Evolutionary conservation across 2,888 invertebrate species (phyloP).

Genomic region (Zelleria hepariella): DNA sequence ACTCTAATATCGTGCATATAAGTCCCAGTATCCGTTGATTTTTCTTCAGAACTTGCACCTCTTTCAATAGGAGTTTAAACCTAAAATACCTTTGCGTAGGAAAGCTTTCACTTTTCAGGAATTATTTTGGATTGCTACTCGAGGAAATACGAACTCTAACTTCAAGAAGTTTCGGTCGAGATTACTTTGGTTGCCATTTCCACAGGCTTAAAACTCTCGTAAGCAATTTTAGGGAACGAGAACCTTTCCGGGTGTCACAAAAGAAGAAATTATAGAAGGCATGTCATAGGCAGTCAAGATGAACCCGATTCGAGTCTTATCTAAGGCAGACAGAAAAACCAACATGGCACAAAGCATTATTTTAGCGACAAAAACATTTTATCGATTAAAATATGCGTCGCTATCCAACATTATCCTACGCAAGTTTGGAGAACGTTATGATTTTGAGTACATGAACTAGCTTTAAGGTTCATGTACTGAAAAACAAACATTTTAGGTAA

Average conservation of each 20-base stretch:
- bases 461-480: too few relatives aligned
- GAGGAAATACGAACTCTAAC: slow-evolving; percentile 33
- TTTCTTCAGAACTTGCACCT: slow-evolving; percentile 64
- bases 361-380: too few relatives aligned
- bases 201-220: slow-evolving; percentile 67
- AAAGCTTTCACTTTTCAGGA: slow-evolving; percentile 72
- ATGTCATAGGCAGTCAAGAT: too few relatives aligned
- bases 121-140: slow-evolving; percentile 37
- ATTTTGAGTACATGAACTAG: too few relatives aligned
- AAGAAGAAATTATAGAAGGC: neutral
- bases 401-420: too few relatives aligned
- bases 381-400: too few relatives aligned
- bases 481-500: too few relatives aligned
- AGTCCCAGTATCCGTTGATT: slow-evolving; percentile 24
- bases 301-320: too few relatives aligned
- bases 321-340: too few relatives aligned
- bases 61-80: slow-evolving; percentile 71
- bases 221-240: slow-evolving; percentile 49
- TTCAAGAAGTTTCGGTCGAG: slow-evolving; percentile 23
- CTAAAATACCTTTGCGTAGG: slow-evolving; percentile 66
- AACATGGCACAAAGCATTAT: too few relatives aligned
- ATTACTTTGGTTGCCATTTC: slow-evolving; percentile 43
- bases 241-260: slow-evolving; percentile 50
- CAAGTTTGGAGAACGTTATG: too few relatives aligned
- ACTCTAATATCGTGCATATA: slow-evolving; percentile 25